Evolutionary conservation across 1,140 invertebrate species (phyloP), one percentile per base, ranked within the genome.

Genomic region (Tetragonula clypearis): DNA sequence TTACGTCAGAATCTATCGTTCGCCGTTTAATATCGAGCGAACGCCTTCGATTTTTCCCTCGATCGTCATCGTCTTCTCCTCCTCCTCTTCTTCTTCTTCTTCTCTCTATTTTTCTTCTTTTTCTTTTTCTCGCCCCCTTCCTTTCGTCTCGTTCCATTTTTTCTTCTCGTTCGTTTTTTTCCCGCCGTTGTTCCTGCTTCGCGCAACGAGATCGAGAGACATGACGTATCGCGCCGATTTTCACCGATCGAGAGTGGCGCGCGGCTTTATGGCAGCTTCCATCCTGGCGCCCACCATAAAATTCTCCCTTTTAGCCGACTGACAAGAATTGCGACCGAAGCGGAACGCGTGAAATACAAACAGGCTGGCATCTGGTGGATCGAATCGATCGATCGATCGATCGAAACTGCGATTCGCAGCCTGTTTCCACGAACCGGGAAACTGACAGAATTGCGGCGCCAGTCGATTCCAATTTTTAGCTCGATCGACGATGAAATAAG

Each of bases 1-100:
- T 91, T 92, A 92, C 87, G 90, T 92, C 87, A 88, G 84, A 78
- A 77, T 88, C 87, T 81, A 90, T 86, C 76, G 56, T 69, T 80
- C 55, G 19, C 14, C 68, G 55, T 82, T 82, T 84, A 84, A 77
- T 71, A 84, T 69, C 71, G 9, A 23, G 4, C 19, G 60, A 75
- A 69, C n/a, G n/a, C 55, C 55, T 35, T 26, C 55, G 65, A 71
- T 84, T 79, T 30, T 71, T 53, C 66, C 65, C 19, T 23, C 82
- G 35, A 69, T 83, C 73, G 41, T 83, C 41, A 69, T 83, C 73
- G 41, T 83, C 41, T 1, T 6, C 17, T 5, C 21, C 2, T 21
- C 65, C 3, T 65, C 35, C 53, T 77, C 60, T 21, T 49, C 6
- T 3, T 6, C 26, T 15, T 17, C 23, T 11, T 56, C 9, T 17